phyloP scores from a whole-genome alignment of 2,113 vertebrate species.

The Macaca mulatta region DNA sequence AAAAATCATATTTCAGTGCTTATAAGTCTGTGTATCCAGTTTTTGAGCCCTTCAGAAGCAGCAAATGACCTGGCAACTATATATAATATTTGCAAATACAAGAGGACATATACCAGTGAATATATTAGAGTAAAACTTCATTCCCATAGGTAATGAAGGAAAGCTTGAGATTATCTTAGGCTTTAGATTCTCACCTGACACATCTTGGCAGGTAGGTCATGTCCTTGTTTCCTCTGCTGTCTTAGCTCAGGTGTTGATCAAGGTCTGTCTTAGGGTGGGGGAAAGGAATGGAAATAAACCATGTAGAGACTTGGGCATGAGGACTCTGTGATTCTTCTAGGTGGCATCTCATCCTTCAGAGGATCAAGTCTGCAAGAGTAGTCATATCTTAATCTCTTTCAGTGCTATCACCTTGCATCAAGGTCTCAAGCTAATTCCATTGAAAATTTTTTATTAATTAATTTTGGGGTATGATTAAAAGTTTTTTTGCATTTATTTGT shows the following conservation, averaged over 20 bases:
- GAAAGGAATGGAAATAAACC: background rate
- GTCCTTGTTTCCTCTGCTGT: background rate
- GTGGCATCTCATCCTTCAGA: background rate
- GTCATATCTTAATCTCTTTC: background rate
- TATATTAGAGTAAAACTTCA: background rate
- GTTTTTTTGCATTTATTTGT: too few species aligned
- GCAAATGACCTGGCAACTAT: background rate
- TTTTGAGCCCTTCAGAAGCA: constrained; percentile 11
- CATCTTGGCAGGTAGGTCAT: background rate
- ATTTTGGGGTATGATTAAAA: background rate
- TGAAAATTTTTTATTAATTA: background rate
- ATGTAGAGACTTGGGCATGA: background rate
- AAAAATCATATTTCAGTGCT: constrained; percentile 3
- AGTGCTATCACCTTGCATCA: background rate
- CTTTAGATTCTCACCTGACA: background rate
- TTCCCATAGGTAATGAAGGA: background rate
- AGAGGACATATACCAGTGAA: background rate
- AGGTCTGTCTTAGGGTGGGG: background rate
- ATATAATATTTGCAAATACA: background rate
- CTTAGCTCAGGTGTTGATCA: background rate
- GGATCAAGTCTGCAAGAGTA: background rate
- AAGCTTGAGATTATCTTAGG: background rate
- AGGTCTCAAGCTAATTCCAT: background rate
- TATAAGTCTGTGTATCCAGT: background rate
- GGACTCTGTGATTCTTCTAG: background rate